Evolutionary conservation across 2,797 vertebrate genomes (phyloP), one percentile per base, ranked within the genome.

Genomic region (Poecilia velifera): DNA sequence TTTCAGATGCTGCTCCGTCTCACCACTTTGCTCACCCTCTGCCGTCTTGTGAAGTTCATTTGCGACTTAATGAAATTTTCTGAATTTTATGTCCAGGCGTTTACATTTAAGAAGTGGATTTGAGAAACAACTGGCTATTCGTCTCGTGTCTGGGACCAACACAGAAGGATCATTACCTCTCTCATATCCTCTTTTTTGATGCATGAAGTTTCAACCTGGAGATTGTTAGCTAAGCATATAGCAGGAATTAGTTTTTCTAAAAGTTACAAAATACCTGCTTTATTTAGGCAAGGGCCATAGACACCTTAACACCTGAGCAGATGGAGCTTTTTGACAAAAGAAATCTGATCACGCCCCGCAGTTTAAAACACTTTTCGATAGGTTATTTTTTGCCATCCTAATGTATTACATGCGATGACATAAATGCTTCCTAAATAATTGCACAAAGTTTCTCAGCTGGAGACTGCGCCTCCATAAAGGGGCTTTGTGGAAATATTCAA

Each of bases 1-100:
- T 82, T 86, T 62, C 12, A 7, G 36, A 45, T 1, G 6, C 0
- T 9, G 25, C 18, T 77, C 59, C 3, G 1, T 6, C 41, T 76
- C n/a, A 3, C 43, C 59, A 20, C 28, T 20, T 36, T 78, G 68
- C 36, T 28, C 55, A 5, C 31, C 6, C 45, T 28, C 31, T 46
- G 43, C 14, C 46, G 53, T 78, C 22, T 68, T 75, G 0, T 62
- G 8, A 85, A 74, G 62, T 25, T 72, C 3, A 74, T 77, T 72
- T 2, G 28, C 45, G 12, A 66, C 31, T 66, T 76, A 4, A 66
- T 66, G 5, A 28, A 45, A 75, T 57, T 31, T 59, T 12, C 49
- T 6, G 4, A 20, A 14, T 34, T 64, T 64, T 6, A 41, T 68
- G 1, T 47, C 8, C 28, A 36, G 12, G 22, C 34, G 18, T 28